Percentiles rank a stretch among this genome's conserved stretches.
Evolutionary conservation across 2,113 vertebrate genomes (phyloP).

Genomic region (Hyperopisus bebe): DNA sequence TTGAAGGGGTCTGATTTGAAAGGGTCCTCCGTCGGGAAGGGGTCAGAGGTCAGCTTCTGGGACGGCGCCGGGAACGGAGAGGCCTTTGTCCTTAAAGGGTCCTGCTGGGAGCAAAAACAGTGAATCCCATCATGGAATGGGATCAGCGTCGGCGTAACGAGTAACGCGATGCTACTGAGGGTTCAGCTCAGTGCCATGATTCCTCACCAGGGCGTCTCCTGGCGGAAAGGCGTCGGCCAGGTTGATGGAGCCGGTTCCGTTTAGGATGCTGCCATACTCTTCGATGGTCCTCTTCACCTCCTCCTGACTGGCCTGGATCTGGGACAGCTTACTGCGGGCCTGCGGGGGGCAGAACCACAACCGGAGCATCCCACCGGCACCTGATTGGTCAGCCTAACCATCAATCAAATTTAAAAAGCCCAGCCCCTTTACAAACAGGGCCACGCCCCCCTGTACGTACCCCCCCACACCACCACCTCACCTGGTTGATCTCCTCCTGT

Average conservation of each 20-base stretch:
- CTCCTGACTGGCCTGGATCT: conserved; percentile 77
- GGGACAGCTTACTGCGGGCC: conserved; percentile 78
- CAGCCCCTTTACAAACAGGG: too few species aligned
- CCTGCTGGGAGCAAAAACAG: conserved; percentile 59
- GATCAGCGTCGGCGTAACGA: not conserved
- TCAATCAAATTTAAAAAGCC: not conserved
- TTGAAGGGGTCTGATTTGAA: conserved; percentile 83
- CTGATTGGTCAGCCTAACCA: not conserved
- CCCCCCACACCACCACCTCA: conserved; percentile 32
- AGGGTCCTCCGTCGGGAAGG: conserved; percentile 88
- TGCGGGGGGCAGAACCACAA: conserved; percentile 38
- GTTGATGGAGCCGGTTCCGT: conserved; percentile 48
- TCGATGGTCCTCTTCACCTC: conserved; percentile 76
- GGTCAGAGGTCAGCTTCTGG: conserved; percentile 71
- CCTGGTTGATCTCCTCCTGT: conserved; percentile 92
- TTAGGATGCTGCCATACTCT: conserved; percentile 67
- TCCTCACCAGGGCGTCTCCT: conserved; percentile 39
- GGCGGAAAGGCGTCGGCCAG: conserved; percentile 65
- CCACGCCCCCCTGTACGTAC: not conserved
- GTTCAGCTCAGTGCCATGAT: not conserved
- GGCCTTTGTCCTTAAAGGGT: conserved; percentile 79
- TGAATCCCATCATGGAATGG: not conserved
- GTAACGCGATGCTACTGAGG: not conserved
- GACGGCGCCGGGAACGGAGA: conserved; percentile 72
- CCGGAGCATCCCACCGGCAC: not conserved